Base-by-base conservation (phyloP, 1,140 invertebrate genomes). In the Orius insidiosus region DNA sequence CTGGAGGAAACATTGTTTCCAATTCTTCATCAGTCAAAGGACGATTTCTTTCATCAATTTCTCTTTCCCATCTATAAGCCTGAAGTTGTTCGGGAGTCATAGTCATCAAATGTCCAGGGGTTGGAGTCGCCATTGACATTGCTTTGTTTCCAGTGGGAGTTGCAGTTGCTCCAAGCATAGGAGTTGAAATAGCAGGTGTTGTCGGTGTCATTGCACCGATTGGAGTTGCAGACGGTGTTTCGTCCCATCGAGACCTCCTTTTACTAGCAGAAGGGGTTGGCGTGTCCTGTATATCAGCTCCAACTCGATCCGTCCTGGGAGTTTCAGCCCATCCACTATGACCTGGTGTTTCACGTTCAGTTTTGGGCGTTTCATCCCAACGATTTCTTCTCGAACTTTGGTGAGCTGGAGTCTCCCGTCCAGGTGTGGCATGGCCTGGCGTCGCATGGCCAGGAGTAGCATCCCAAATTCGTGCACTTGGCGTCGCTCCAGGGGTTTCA, bases 1-100 rank as follows among this genome's bases (percentile, higher is more conserved):
- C 96, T 8, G 89, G 79, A 39, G 96, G 95, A 63, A 99, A 96
- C 69, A 99, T 80, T 31, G 85, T 69, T 64, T 99, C 95, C 8
- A 99, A 66, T 63, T 99, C 96, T 59, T 98, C 95, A 63, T 99
- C 95, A 0, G 85, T 80, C 42, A 97, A 74, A 0, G 92, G 92
- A 52, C 93, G 70, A 63, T 99, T 99, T 45, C 95, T 68, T 59
- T 98, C 93, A 59, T 98, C 95, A 47, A 99, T 96, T 68, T 99
- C 96, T 56, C 88, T 76, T 65, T 98, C 94, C 90, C 90, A 97
- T n/a, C 93, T 78, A 62, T 92, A 97, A 0, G 92, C 90, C 62
- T 98, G 94, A 49, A 98, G 65, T 63, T 98, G 94, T 65, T 98
- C 96, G 0, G 96, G 95, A 0, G 96, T 99, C 94, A 98, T 98